phyloP scores from a whole-genome alignment of 2,113 vertebrate genomes.

The Rynchops niger region DNA sequence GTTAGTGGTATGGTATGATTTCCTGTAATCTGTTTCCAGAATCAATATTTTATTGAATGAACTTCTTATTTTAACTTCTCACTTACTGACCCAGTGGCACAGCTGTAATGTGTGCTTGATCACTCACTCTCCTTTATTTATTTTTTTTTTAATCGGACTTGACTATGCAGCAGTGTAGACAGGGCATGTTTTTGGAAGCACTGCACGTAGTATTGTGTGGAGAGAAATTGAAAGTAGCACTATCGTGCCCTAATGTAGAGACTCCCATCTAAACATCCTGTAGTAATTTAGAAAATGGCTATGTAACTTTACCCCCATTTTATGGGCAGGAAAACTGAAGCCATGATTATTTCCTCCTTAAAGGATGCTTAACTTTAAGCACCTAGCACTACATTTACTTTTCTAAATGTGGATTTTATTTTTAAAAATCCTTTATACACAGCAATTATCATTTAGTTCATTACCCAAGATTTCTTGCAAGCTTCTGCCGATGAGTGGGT shows the following conservation, averaged over 20 bases:
- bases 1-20: slow-evolving; percentile 48
- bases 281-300: slow-evolving; percentile 30
- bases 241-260: background rate
- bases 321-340: background rate
- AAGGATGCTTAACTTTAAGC: slow-evolving; percentile 10
- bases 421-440: background rate
- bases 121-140: background rate
- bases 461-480: background rate
- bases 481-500: background rate
- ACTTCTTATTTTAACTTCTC: slow-evolving; percentile 65
- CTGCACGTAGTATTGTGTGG: background rate
- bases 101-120: slow-evolving; percentile 50
- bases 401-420: slow-evolving; percentile 10
- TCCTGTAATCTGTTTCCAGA: slow-evolving; percentile 69
- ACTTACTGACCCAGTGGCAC: slow-evolving; percentile 50
- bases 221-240: background rate
- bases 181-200: background rate
- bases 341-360: slow-evolving; percentile 2
- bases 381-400: background rate
- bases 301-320: background rate
- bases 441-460: background rate
- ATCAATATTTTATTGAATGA: slow-evolving; percentile 68
- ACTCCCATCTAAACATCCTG: slow-evolving; percentile 24
- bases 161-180: background rate
- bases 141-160: background rate